Conservation (phyloP, 2,888 invertebrate species). For the Torymus auratus region DNA sequence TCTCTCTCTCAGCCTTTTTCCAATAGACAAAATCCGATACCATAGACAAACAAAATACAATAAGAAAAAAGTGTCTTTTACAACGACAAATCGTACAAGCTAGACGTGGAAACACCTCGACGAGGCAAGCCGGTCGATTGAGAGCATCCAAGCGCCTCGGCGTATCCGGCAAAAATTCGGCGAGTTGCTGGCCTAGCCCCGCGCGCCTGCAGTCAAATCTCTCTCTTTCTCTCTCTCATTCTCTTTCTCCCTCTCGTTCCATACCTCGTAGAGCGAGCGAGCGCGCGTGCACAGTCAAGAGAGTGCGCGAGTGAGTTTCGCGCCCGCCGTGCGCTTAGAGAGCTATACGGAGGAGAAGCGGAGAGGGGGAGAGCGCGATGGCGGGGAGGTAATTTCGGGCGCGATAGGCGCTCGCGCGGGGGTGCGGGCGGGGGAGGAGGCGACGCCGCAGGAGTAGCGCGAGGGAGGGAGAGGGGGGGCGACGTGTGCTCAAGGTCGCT, state of each 20-base stretch:
- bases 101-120: not conserved
- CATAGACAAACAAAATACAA: too few relatives aligned
- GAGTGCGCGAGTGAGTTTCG: conserved; percentile 18
- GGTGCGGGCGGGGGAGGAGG: conserved; percentile 48
- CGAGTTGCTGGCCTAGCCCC: not conserved
- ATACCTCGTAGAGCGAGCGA: not conserved
- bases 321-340: conserved; percentile 13
- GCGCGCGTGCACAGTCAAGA: conserved; percentile 32
- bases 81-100: not conserved
- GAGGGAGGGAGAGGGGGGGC: conserved; percentile 50
- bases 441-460: conserved; percentile 58
- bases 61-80: too few relatives aligned
- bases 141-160: conserved; percentile 36
- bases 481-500: conserved; percentile 71
- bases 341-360: not conserved
- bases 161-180: conserved; percentile 46
- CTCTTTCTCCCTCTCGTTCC: conserved; percentile 19
- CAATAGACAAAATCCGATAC: too few relatives aligned
- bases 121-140: conserved; percentile 26
- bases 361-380: conserved; percentile 16
- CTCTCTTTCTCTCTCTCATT: conserved; percentile 30
- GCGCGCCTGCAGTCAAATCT: conserved; percentile 20
- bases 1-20: too few relatives aligned
- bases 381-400: conserved; percentile 48
- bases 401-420: conserved; percentile 61